A percentile compares a stretch with the other conserved stretches of the same genome.
phyloP scores from a whole-genome alignment of 2,797 vertebrate species.

The Anableps anableps region DNA sequence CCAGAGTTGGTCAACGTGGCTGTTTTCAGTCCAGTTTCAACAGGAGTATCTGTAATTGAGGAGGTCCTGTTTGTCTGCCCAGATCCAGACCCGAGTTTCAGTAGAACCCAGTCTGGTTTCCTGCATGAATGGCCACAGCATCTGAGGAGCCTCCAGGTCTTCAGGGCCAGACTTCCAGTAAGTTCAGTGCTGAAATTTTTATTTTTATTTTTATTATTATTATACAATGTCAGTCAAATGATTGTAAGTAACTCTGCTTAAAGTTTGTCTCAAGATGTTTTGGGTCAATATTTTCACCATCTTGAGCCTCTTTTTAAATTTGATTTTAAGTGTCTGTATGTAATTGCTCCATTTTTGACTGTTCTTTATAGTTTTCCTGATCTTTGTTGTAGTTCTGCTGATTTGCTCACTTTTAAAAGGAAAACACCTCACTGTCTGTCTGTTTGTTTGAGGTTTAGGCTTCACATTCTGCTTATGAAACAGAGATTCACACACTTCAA shows the following conservation, averaged over 20 bases:
- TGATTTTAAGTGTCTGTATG: background rate
- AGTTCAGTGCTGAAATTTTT: conserved; percentile 24
- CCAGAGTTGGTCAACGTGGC: conserved; percentile 47
- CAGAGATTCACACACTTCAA: background rate
- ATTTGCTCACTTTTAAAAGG: background rate
- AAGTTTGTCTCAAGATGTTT: background rate
- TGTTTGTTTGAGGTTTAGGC: background rate
- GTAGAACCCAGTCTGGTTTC: conserved; percentile 19
- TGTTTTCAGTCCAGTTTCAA: conserved; percentile 40
- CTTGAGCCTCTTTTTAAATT: background rate
- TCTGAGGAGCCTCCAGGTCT: conserved; percentile 73
- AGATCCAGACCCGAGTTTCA: conserved; percentile 32
- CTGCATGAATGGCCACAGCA: conserved; percentile 81
- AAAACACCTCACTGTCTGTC: background rate
- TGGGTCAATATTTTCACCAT: background rate
- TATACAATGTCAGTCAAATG: background rate
- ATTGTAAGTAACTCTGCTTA: background rate
- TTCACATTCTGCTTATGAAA: background rate
- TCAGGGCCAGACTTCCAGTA: conserved; percentile 67
- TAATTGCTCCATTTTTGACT: background rate
- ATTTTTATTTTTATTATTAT: too few species aligned
- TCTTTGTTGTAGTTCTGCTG: background rate
- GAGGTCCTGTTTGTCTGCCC: background rate
- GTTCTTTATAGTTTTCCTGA: background rate
- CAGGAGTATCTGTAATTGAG: conserved; percentile 3